These are phyloP conservation scores for Heliothis peltigera DNA, from an alignment of 2,888 invertebrate species.

Conservation along the genomic window DNA sequence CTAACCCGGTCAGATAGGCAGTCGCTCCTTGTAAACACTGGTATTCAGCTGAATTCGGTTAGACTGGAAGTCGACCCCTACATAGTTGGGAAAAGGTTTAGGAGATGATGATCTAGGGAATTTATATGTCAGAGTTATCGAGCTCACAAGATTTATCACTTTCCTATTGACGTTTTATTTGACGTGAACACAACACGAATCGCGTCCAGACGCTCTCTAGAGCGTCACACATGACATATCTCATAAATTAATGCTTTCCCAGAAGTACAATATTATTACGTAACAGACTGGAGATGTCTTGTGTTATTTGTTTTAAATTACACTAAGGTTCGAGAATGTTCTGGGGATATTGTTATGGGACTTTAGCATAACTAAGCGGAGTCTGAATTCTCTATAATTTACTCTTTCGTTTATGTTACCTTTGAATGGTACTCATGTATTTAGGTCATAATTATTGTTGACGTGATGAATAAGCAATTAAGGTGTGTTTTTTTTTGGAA, in stretches of 20 bases:
- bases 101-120: no score
- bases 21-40: no score
- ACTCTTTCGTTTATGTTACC: not conserved
- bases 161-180: constrained; percentile 28
- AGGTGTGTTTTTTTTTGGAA: no score
- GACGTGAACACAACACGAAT: not conserved
- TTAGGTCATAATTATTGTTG: no score
- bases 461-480: no score
- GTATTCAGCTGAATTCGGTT: no score
- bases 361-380: not conserved
- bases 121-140: not conserved
- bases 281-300: constrained; percentile 3
- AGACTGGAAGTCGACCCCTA: no score
- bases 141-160: not conserved
- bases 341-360: not conserved
- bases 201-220: constrained; percentile 18
- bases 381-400: not conserved
- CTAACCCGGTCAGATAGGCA: no score
- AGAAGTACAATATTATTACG: not conserved
- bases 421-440: no score
- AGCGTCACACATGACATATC: constrained; percentile 16
- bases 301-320: not conserved
- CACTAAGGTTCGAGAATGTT: not conserved
- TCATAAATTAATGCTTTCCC: constrained; percentile 17
- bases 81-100: no score